A percentile compares a stretch with the other conserved stretches of the same genome.
Conservation (phyloP, 2,113 vertebrate species). For the Grantiella picta region DNA sequence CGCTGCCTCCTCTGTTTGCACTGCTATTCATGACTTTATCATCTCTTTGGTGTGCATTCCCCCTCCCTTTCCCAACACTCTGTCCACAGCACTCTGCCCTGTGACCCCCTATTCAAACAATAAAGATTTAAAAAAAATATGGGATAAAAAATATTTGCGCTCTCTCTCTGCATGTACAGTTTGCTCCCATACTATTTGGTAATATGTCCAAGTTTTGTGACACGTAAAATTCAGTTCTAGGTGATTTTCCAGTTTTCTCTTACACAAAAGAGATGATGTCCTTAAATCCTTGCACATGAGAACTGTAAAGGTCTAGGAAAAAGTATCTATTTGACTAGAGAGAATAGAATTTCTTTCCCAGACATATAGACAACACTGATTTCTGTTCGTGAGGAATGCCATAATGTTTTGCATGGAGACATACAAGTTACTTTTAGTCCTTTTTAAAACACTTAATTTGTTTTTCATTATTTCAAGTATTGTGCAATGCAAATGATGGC, state of each 20-base stretch:
- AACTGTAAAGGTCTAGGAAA: background rate
- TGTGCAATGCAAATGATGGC: background rate
- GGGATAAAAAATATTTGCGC: constrained; percentile 3
- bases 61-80: background rate
- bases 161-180: background rate
- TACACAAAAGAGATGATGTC: background rate
- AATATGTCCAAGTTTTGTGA: rapidly evolving
- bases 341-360: background rate
- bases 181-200: background rate
- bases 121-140: background rate
- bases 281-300: background rate
- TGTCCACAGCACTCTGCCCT: background rate
- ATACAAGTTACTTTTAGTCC: background rate
- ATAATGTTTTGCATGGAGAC: background rate
- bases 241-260: background rate
- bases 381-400: background rate
- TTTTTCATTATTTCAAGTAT: background rate
- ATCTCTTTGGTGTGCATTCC: background rate
- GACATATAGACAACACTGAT: background rate
- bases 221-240: background rate
- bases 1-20: background rate
- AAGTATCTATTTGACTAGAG: background rate
- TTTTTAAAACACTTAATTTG: background rate
- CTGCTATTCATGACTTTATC: background rate
- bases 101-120: background rate